Evolutionary conservation across 30 jellyfish, hydroid and myxozoan genomes (phyloP).

Genomic region (Chironex yamaguchii): DNA sequence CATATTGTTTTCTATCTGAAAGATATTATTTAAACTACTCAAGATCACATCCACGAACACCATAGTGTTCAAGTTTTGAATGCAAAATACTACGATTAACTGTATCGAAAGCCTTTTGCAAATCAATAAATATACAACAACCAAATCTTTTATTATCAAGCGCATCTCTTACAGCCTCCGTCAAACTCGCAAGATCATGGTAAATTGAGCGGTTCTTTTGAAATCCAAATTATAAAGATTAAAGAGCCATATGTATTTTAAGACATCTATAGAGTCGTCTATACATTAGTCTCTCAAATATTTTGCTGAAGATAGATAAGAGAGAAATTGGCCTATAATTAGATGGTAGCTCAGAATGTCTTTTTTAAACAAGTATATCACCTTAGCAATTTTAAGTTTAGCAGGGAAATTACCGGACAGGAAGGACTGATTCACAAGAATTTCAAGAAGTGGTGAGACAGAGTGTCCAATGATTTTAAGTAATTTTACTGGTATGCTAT

Average conservation of each 20-base stretch:
- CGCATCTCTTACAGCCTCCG: slow-evolving; percentile 57
- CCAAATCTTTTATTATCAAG: slow-evolving; percentile 56
- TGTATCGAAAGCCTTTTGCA: too few relatives aligned
- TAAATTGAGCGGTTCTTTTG: slow-evolving; percentile 18
- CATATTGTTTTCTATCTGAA: slow-evolving; percentile 7
- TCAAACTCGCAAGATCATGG: slow-evolving; percentile 47
- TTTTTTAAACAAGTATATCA: slow-evolving; percentile 48
- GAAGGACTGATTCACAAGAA: slow-evolving; percentile 31
- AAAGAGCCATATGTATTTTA: slow-evolving; percentile 11
- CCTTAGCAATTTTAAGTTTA: slow-evolving; percentile 22
- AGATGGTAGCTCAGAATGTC: slow-evolving; percentile 38
- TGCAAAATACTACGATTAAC: slow-evolving; percentile 27
- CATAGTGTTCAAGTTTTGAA: slow-evolving; percentile 61
- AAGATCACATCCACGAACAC: slow-evolving; percentile 63
- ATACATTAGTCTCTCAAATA: slow-evolving; percentile 51
- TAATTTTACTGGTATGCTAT: slow-evolving; percentile 39
- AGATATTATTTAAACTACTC: slow-evolving; percentile 41
- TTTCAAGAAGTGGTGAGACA: slow-evolving; percentile 49
- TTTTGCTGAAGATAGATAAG: slow-evolving; percentile 35
- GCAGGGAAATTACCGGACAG: slow-evolving; percentile 32
- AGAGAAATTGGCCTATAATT: slow-evolving; percentile 56
- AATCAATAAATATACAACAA: too few relatives aligned
- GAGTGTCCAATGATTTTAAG: slow-evolving; percentile 32
- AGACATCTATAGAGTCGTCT: slow-evolving; percentile 49
- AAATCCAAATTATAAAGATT: slow-evolving; percentile 45